Evolutionary conservation across 2,113 vertebrate species (phyloP), one percentile per base, ranked within the genome.

Genomic region (Haplochromis burtoni): DNA sequence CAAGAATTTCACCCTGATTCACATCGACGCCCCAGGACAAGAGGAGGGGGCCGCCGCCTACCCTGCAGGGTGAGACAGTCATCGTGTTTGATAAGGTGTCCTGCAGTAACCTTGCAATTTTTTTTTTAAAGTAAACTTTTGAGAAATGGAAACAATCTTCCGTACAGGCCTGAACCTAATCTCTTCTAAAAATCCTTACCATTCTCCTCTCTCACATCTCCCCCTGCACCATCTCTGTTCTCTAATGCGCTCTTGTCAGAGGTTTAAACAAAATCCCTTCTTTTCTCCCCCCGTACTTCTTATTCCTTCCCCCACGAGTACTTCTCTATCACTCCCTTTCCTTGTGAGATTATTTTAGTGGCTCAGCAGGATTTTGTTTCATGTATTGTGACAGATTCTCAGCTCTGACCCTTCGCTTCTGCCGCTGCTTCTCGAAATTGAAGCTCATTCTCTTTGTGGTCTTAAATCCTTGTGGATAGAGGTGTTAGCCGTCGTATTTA

Each of bases 1-100:
- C 80, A 98, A 98, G 96, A 98, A 97, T 90, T 98, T 98, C 80
- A 97, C 97, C 66, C 95, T 98, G 90, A 97, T 98, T 83, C 97
- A 98, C 19, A 94, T 98, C 10, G 97, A 98, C 5, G 97, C 96
- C 7, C 98, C 98, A 4, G 98, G 98, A 49, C 98, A 98, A 91
- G 97, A 98, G 94, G 97, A 97, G 4, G 97, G 97, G 4, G 97
- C 97, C 1, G 95, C 97, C 2, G 86, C 94, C 54, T 98, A 97
- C 94, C 97, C 97, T 42, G 7, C 95, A 38, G 97, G 97, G 98
- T 98, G 91, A 83, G 92, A 59, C 13, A 2, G 1, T 73, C n/a
- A 4, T 35, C 0, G 5, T 51, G 19, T 33, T 31, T 26, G 31
- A 5, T 26, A 61, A 81, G 1, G n/a, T 10, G 26, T 63, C 80